Base-by-base conservation (phyloP, 30 jellyfish, hydroid and myxozoan species). In the Catostylus mosaicus region DNA sequence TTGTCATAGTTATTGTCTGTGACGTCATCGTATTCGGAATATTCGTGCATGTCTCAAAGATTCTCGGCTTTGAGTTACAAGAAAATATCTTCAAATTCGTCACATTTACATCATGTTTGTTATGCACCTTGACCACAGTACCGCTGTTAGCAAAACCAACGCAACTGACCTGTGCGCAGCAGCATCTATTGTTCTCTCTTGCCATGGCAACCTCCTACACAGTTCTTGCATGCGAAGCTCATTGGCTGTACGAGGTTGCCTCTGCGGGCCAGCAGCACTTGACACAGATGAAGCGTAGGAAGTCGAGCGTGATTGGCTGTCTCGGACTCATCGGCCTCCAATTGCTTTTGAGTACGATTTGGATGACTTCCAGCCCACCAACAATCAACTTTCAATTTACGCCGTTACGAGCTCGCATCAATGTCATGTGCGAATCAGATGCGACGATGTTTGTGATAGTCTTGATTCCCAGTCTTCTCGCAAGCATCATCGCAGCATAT, bases 141-240 rank as follows among this genome's bases (percentile, higher is more conserved):
- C 32, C 67, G 26, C 51, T 48, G 34, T n/a, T 80, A 16, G 47
- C 35, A 9, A 67, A 80, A 67, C 87, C 91, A 11, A 3, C 85
- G 24, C 4, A 22, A 35, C 0, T 71, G 50, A 64, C 68, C n/a
- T 89, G 95, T 61, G 46, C 40, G 24, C 43, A 36, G 18, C 88
- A 78, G 57, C 47, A 77, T 34, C 40, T 84, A 16, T 62, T 90
- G 62, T 54, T 80, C 36, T 92, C 97, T 14, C 50, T 84, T 31
- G 79, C 96, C 30, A 50, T 67, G 61, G 61, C 96, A 30, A 43
- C 75, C 14, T 84, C 94, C 78, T 85, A 69, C 61, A 71, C 96
- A 9, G 14, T 43, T 6, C 54, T 43, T 9, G 54, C 54, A 43
- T 6, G 16, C 54, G 16, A 43, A 43, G 54, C 54, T 43, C 8